Evolutionary conservation across 1,140 invertebrate genomes (phyloP), one percentile per base, ranked within the genome.

Genomic region (Platyscapa corneri): DNA sequence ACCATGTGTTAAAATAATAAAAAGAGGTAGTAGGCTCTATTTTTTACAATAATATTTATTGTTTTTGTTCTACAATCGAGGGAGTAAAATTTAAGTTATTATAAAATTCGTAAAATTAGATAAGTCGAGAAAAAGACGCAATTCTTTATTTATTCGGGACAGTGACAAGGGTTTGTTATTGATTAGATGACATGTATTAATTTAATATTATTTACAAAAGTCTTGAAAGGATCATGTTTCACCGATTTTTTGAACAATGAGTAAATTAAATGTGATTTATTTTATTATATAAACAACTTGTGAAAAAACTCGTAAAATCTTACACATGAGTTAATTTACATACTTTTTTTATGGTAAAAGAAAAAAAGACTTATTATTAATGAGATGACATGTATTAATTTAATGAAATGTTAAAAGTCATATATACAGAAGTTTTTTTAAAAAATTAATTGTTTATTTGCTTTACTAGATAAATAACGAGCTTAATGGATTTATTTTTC

Each of bases 341-440:
- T 30, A 39, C 5, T 37, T 70, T 20, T n/a, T 18, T 37, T 37
- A 23, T 39, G 32, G 14, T 20, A 70, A 37, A 37, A 32, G 32
- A 70, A 70, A 37, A 34, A 37, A n/a, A 70, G 32, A 37, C 37
- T 20, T 37, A 16, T 20, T 39, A 82, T 76, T n/a, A 42, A 49
- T 79, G 78, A 79, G 37, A 85, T 70, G 76, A 27, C 60, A 70
- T 81, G 84, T 81, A 65, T 81, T 85, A 81, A 76, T 75, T 81
- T 14, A 75, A 74, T 42, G 78, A 81, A 64, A 81, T 85, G 60
- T 76, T 46, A 82, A n/a, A 81, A 82, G 76, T 60, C 67, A 18
- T 85, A 85, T 85, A 49, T 85, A 85, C 84, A 85, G 23, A 85
- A 85, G 30, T 82, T 49, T 6, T 74, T 39, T 30, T n/a, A n/a